Conservation (phyloP, 1,140 invertebrate species). For the Bombus turneri region DNA sequence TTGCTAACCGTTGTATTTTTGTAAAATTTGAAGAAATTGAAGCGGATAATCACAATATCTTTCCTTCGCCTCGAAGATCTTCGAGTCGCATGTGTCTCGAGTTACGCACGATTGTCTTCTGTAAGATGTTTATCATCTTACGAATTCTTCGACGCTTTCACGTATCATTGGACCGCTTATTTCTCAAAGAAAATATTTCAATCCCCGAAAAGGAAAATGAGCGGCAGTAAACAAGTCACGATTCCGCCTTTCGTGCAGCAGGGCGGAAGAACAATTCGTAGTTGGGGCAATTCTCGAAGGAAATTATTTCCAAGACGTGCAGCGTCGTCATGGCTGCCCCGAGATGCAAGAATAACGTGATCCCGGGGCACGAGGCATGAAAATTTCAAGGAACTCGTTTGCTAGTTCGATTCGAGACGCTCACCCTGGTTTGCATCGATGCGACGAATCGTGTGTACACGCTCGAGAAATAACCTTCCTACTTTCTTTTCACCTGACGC, state of each 20-base stretch:
- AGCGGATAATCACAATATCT: too few relatives aligned
- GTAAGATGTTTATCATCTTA: not conserved
- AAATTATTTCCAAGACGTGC: conserved; percentile 25
- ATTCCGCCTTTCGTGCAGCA: not conserved
- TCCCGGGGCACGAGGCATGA: conserved; percentile 14
- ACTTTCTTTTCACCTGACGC: not conserved
- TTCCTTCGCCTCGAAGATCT: too few relatives aligned
- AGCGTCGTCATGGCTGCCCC: not conserved
- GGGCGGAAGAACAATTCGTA: not conserved
- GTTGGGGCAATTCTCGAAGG: conserved; percentile 16
- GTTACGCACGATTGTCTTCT: too few relatives aligned
- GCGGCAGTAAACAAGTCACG: not conserved
- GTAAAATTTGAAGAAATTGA: too few relatives aligned
- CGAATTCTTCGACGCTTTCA: not conserved
- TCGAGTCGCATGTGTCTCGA: too few relatives aligned
- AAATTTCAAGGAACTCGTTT: conserved; percentile 50
- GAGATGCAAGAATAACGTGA: conserved; percentile 34
- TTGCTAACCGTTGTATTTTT: too few relatives aligned
- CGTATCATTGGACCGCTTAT: not conserved
- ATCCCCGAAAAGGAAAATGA: not conserved
- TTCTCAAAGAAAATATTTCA: not conserved
- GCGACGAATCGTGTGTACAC: not conserved
- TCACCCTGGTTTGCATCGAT: conserved; percentile 4
- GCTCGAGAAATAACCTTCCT: not conserved
- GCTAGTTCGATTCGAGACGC: conserved; percentile 34